Conservation (phyloP, 1,140 invertebrate species). For the Cardiocondyla obscurior region DNA sequence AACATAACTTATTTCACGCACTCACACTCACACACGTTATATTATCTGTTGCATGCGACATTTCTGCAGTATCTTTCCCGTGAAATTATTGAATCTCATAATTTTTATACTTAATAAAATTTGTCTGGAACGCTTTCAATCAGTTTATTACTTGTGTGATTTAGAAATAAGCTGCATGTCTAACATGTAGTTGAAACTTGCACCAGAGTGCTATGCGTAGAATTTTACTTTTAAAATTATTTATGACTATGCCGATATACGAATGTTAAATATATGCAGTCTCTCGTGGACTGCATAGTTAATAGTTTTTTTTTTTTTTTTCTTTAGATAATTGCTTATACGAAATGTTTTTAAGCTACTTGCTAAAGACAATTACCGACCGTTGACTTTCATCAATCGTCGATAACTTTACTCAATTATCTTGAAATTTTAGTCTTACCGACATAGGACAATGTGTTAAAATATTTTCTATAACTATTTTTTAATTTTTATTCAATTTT, state of each 20-base stretch:
- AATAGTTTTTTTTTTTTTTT: too few species aligned
- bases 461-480: neutral
- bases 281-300: neutral
- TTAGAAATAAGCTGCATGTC: slow-evolving; percentile 32
- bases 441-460: neutral
- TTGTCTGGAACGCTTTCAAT: neutral
- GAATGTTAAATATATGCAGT: neutral
- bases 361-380: neutral
- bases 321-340: neutral
- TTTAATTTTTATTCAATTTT: neutral
- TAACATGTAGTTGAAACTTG: slow-evolving; percentile 29
- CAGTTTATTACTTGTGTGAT: neutral
- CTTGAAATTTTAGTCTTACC: neutral
- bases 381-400: neutral
- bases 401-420: neutral
- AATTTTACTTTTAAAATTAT: neutral
- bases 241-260: neutral
- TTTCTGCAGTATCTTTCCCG: neutral
- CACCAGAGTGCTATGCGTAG: neutral
- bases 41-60: slow-evolving; percentile 3
- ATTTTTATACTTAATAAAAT: neutral
- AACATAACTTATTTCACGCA: neutral
- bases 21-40: neutral
- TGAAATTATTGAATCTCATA: neutral
- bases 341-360: neutral